Percentiles rank a stretch among this genome's conserved stretches.
These are phyloP conservation scores for Druon quercuslanigerum DNA, from an alignment of 1,140 invertebrate genomes.

Conservation along the genomic window DNA sequence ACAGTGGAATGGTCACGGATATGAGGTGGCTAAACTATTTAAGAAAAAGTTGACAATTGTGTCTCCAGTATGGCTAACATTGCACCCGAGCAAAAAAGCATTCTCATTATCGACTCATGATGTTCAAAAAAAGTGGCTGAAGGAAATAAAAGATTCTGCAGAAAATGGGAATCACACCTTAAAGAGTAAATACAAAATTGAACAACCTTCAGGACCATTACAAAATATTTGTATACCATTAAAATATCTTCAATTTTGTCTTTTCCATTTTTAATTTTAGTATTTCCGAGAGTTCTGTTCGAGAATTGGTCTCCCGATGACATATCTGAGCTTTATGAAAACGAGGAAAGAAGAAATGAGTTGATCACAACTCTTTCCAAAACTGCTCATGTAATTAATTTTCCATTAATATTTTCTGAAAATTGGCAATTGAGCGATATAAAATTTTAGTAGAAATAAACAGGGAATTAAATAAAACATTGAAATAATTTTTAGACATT, in stretches of 20 bases:
- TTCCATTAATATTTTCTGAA: slow-evolving; percentile 35
- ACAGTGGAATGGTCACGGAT: slow-evolving; percentile 97
- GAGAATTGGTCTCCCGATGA: slow-evolving; percentile 87
- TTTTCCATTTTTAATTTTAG: slow-evolving; percentile 71
- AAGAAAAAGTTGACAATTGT: slow-evolving; percentile 92
- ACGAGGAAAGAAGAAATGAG: slow-evolving; percentile 77
- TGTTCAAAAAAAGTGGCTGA: slow-evolving; percentile 89
- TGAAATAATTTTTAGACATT: slow-evolving; percentile 70
- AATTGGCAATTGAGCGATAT: slow-evolving; percentile 35
- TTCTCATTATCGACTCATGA: slow-evolving; percentile 84
- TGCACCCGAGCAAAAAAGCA: slow-evolving; percentile 74
- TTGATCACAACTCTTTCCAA: slow-evolving; percentile 79
- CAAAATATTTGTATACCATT: slow-evolving; percentile 30
- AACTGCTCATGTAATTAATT: slow-evolving; percentile 75
- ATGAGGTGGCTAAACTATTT: slow-evolving; percentile 94
- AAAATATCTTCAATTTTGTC: slow-evolving; percentile 21
- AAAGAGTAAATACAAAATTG: slow-evolving; percentile 66
- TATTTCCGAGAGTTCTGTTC: slow-evolving; percentile 90
- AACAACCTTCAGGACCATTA: too few species aligned
- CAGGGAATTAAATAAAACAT: not conserved
- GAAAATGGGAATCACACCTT: slow-evolving; percentile 74
- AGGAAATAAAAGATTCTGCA: slow-evolving; percentile 77
- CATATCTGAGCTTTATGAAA: slow-evolving; percentile 80
- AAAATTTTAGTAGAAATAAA: slow-evolving; percentile 62
- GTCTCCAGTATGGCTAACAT: slow-evolving; percentile 94